Conservation (phyloP, 2,797 vertebrate genomes). For the Gymnocypris eckloni region DNA sequence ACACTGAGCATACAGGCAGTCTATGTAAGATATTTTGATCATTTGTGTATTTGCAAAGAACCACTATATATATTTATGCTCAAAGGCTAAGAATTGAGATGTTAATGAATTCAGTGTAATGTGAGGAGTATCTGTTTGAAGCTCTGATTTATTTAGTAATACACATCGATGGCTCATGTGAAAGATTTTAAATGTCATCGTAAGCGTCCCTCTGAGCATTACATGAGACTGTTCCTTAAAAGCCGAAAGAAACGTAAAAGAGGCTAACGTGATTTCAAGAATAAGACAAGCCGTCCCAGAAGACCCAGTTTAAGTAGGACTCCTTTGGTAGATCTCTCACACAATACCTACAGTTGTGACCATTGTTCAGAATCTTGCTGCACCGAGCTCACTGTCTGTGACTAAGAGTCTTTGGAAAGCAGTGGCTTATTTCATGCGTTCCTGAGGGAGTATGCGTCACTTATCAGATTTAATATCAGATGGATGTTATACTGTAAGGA, state of each 20-base stretch:
- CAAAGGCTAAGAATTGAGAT: conserved; percentile 3
- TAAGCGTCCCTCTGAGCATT: conserved; percentile 53
- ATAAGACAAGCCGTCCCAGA: conserved; percentile 52
- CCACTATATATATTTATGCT: conserved; percentile 4
- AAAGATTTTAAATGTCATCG: conserved; percentile 51
- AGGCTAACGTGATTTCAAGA: conserved; percentile 58
- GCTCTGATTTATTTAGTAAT: conserved; percentile 57
- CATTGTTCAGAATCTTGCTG: conserved; percentile 52
- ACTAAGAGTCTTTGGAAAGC: conserved; percentile 49
- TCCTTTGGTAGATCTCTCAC: conserved; percentile 39
- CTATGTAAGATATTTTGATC: neutral
- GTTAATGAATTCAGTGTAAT: conserved; percentile 46
- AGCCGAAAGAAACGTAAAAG: conserved; percentile 47
- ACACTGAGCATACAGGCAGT: neutral
- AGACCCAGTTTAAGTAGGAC: conserved; percentile 57
- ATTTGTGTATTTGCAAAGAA: neutral
- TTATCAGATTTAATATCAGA: conserved; percentile 44
- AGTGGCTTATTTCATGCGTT: conserved; percentile 32
- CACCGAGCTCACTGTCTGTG: conserved; percentile 39
- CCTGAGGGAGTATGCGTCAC: conserved; percentile 29
- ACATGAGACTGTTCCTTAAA: conserved; percentile 44
- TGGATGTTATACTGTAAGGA: conserved; percentile 39
- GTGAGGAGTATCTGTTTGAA: conserved; percentile 50
- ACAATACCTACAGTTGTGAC: conserved; percentile 41
- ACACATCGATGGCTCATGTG: conserved; percentile 44